Conservation (phyloP, 2,888 invertebrate genomes). For the Mesorhabditis spiculigera region DNA sequence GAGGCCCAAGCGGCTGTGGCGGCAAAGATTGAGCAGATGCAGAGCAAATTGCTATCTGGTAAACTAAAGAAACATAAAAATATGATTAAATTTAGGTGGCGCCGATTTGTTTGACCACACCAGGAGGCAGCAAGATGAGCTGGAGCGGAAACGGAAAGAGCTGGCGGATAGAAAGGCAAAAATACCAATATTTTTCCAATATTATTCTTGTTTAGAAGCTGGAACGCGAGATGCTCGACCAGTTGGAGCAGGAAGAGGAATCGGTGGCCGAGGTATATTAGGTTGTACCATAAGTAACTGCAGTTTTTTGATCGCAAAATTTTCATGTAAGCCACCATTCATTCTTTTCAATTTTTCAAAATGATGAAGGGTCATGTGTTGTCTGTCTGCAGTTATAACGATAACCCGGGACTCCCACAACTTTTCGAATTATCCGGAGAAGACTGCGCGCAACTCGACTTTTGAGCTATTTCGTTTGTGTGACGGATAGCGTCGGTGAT, state of each 20-base stretch:
- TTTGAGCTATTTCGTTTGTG: too few species aligned
- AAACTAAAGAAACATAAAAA: background rate
- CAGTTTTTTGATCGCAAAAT: too few species aligned
- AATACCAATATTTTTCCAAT: background rate
- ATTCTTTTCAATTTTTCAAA: too few species aligned
- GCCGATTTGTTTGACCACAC: constrained; percentile 92
- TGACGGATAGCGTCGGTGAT: too few species aligned
- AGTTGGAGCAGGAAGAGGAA: constrained; percentile 87
- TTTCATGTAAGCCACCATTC: too few species aligned
- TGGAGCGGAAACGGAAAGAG: constrained; percentile 80
- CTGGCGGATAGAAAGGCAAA: constrained; percentile 80
- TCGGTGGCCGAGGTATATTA: constrained; percentile 83
- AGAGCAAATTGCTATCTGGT: constrained; percentile 88
- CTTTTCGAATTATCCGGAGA: too few species aligned
- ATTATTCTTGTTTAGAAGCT: constrained; percentile 54
- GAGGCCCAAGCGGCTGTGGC: constrained; percentile 43
- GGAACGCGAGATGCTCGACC: constrained; percentile 87
- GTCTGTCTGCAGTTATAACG: too few species aligned
- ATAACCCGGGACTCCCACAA: too few species aligned
- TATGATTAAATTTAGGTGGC: constrained; percentile 17
- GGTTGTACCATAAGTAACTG: too few species aligned
- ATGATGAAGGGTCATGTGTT: too few species aligned
- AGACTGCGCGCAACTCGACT: too few species aligned
- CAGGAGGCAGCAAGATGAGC: constrained; percentile 82
- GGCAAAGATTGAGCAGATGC: constrained; percentile 68